A percentile compares a stretch with the other conserved stretches of the same genome.
Evolutionary conservation across 30 jellyfish, hydroid and myxozoan genomes (phyloP).

Genomic region (Turritopsis dohrnii): DNA sequence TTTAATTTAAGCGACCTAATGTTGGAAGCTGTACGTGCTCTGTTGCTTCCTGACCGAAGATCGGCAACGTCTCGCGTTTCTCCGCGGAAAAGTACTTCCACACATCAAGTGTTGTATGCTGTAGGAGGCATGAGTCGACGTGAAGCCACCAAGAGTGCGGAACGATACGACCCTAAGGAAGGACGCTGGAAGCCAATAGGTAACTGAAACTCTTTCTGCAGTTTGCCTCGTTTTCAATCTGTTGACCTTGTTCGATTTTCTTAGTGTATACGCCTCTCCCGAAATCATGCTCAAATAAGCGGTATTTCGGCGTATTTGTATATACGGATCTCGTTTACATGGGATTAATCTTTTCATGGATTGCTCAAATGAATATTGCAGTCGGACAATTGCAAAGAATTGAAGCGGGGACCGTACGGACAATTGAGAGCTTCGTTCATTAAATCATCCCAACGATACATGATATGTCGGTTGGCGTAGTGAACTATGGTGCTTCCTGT

Average conservation of each 20-base stretch:
- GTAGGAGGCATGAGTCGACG: constrained; percentile 98
- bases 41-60: constrained; percentile 55
- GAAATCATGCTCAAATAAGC: no score
- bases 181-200: constrained; percentile 98
- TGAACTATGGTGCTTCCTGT: no score
- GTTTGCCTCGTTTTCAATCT: not conserved
- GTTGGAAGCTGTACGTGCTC: constrained; percentile 58
- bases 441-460: no score
- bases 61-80: constrained; percentile 56
- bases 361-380: no score
- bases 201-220: not conserved
- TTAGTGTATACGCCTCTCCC: not conserved
- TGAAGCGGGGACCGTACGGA: no score
- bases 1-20: constrained; percentile 50
- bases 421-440: no score
- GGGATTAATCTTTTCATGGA: no score
- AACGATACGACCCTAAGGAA: constrained; percentile 88
- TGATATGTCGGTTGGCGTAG: no score
- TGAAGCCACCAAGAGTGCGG: constrained; percentile 86
- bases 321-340: no score
- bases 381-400: no score
- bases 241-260: not conserved
- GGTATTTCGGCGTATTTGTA: no score
- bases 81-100: constrained; percentile 84
- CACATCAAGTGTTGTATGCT: constrained; percentile 82